Base-by-base conservation (phyloP, 1,140 invertebrate species). In the Hirudo medicinalis region DNA sequence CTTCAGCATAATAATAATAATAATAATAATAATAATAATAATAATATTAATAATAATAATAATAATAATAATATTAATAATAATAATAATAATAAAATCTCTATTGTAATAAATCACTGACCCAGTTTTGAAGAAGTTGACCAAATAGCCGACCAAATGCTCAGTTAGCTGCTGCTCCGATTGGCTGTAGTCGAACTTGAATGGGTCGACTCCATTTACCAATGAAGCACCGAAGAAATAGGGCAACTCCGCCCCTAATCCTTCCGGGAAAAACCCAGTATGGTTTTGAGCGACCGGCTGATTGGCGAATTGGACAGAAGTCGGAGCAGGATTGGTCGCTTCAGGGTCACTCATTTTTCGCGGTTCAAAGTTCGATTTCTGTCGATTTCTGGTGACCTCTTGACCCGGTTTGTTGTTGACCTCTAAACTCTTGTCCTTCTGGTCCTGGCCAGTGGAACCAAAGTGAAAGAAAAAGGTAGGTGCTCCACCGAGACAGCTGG, bases 121-220 rank as follows among this genome's bases (percentile, higher is more conserved):
- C 94, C 95, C 95, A 22, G 89, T 91, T 80, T 91, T 90, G 20
- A 91, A 91, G 80, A 99, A 99, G 84, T 97, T 98, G n/a, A 91
- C 89, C 83, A 94, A 89, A 79, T 95, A 95, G 36, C 89, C 87
- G 86, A 98, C 96, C 68, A 95, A 89, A 71, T 89, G 89, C 82
- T 96, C 91, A 0, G 92, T 90, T 8, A 98, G 85, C 67, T 89
- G 87, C 70, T 90, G 86, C 84, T 98, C 94, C 27, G 40, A 19
- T 20, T 36, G 54, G 25, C 53, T 73, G 57, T 22, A 73, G 0
- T 25, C 55, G 13, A 55, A 70, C 22, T 57, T 29, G 54, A 75
- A 72, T 4, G 69, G 69, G 8, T 36, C 68, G 17, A 73, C 54
- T 43, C 79, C 69, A 89, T 82, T 53, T 87, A 91, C 67, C 87